phyloP scores from a whole-genome alignment of 2,113 vertebrate genomes.

The Mandrillus leucophaeus region DNA sequence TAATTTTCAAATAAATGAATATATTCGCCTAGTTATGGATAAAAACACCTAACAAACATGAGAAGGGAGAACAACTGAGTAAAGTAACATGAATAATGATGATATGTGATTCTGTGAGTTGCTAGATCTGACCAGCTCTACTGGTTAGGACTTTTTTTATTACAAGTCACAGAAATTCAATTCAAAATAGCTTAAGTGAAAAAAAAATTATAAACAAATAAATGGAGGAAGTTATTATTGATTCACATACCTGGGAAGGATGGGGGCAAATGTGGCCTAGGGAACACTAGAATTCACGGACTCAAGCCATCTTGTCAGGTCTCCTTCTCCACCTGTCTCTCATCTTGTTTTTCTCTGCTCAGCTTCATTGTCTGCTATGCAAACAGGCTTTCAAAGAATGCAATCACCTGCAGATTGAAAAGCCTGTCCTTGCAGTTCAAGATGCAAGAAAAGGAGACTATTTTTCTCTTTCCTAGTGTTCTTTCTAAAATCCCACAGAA shows the following conservation, averaged over 20 bases:
- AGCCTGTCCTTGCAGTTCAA: neutral
- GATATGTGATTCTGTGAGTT: neutral
- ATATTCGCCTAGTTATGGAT: neutral
- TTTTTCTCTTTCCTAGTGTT: neutral
- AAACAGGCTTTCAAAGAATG: neutral
- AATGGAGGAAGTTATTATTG: neutral
- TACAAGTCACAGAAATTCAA: neutral
- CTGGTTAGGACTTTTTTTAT: neutral
- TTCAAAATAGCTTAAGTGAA: neutral
- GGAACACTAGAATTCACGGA: neutral
- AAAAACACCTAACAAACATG: neutral
- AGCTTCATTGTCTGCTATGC: neutral
- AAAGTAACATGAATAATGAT: neutral
- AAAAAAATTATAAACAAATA: neutral
- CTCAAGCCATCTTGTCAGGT: neutral
- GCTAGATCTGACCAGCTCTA: neutral
- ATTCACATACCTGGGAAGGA: neutral
- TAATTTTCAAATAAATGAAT: neutral
- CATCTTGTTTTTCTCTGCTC: neutral
- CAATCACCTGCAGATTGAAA: neutral
- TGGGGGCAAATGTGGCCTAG: neutral
- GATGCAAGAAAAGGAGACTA: neutral
- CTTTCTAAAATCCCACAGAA: neutral
- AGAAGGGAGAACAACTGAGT: neutral
- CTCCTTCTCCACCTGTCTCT: neutral